A percentile compares a stretch with the other conserved stretches of the same genome.
Conservation (phyloP, 2,888 invertebrate genomes). For the Microdon myrmicae region DNA sequence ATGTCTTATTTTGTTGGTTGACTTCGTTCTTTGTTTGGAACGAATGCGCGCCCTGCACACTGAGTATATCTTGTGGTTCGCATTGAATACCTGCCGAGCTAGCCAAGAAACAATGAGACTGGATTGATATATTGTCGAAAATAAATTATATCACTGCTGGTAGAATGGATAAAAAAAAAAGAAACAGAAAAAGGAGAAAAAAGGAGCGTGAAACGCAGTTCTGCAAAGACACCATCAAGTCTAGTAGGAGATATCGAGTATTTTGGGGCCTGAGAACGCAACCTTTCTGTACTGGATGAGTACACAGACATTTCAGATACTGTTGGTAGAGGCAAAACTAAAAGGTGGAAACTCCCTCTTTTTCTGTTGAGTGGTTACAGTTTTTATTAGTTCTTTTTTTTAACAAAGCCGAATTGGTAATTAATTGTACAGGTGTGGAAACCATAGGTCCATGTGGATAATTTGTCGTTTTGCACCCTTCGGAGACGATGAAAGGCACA, state of each 20-base stretch:
- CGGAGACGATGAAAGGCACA: constrained; percentile 33
- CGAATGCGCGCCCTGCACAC: constrained; percentile 32
- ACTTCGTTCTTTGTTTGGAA: constrained; percentile 34
- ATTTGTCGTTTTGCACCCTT: constrained; percentile 34
- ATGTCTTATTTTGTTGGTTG: constrained; percentile 46
- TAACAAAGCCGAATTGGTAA: constrained; percentile 39
- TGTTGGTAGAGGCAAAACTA: constrained; percentile 21
- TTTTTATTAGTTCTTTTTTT: constrained; percentile 26
- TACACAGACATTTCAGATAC: constrained; percentile 16
- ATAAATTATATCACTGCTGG: constrained; percentile 49
- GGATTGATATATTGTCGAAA: constrained; percentile 50
- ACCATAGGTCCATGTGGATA: constrained; percentile 45
- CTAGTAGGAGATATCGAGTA: constrained; percentile 14
- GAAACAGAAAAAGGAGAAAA: too few species aligned
- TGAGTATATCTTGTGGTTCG: constrained; percentile 25
- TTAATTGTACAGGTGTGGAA: constrained; percentile 51
- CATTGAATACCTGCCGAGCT: constrained; percentile 3
- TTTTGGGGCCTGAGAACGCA: constrained; percentile 1
- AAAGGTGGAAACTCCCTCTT: constrained; percentile 42
- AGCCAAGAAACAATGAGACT: constrained; percentile 25
- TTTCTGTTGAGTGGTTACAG: too few species aligned
- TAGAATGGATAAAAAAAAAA: constrained; percentile 42
- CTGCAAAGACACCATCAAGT: constrained; percentile 47
- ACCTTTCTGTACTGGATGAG: neutral
- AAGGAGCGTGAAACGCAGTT: too few species aligned